Evolutionary conservation across 2,888 invertebrate species (phyloP).

Genomic region (Portevinia maculata): DNA sequence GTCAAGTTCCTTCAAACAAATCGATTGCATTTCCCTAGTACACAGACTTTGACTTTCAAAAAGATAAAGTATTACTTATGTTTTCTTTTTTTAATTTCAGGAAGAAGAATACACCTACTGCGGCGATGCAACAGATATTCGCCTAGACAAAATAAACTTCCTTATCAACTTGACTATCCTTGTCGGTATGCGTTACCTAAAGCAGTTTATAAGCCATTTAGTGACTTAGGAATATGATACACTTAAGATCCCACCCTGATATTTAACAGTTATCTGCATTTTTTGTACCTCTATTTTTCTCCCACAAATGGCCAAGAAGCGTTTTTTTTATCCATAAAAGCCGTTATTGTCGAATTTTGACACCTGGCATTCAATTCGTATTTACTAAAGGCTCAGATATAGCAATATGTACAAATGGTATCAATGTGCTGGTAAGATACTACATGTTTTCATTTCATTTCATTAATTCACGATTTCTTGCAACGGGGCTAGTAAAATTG

Average conservation of each 20-base stretch:
- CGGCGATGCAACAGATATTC: constrained; percentile 79
- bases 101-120: constrained; percentile 81
- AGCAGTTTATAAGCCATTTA: constrained; percentile 37
- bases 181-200: constrained; percentile 75
- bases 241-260: constrained; percentile 52
- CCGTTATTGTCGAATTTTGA: not conserved
- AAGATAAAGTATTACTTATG: not conserved
- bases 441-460: no score
- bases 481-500: no score
- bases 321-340: constrained; percentile 12
- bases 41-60: no score
- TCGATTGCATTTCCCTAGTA: no score
- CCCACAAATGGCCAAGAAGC: constrained; percentile 66
- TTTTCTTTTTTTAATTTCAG: constrained; percentile 71
- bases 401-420: no score
- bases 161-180: constrained; percentile 35
- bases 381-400: no score
- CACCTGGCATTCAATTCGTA: no score
- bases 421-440: no score
- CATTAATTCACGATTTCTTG: no score
- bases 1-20: no score
- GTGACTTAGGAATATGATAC: constrained; percentile 28
- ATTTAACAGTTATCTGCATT: constrained; percentile 38
- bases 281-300: constrained; percentile 63
- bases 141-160: constrained; percentile 72